phyloP scores from a whole-genome alignment of 2,888 invertebrate species.

The Anodontia alba region DNA sequence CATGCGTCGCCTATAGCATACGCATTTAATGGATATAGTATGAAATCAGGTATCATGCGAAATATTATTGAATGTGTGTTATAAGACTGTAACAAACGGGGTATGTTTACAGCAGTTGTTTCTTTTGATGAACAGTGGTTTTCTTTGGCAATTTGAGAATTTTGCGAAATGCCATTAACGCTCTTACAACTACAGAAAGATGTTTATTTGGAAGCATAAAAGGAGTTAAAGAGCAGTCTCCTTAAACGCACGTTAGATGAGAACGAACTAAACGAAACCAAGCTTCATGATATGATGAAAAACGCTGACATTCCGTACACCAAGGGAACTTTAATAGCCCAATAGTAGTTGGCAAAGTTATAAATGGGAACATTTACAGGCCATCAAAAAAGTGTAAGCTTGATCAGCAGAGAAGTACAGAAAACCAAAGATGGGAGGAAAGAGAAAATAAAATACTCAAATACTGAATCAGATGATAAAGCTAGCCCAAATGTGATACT shows the following conservation, averaged over 20 bases:
- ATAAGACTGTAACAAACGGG: not conserved
- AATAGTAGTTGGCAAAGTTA: not conserved
- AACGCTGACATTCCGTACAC: not conserved
- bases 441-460: not conserved
- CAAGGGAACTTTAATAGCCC: not conserved
- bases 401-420: not conserved
- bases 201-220: slow-evolving; percentile 24
- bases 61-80: slow-evolving; percentile 24
- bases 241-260: not conserved
- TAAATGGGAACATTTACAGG: not conserved
- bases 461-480: not conserved
- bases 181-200: slow-evolving; percentile 40
- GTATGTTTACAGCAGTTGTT: slow-evolving; percentile 23
- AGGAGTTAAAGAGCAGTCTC: not conserved
- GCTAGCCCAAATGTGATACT: not conserved
- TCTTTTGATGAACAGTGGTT: slow-evolving; percentile 41
- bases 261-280: not conserved
- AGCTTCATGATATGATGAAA: not conserved
- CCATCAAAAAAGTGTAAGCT: not conserved
- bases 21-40: slow-evolving; percentile 35
- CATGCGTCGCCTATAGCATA: slow-evolving; percentile 32
- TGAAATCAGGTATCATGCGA: slow-evolving; percentile 13
- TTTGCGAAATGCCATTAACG: slow-evolving; percentile 11
- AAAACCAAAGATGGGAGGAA: not conserved
- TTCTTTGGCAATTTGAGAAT: slow-evolving; percentile 16